Percentiles rank a stretch among this genome's conserved stretches.
Evolutionary conservation across 2,888 invertebrate genomes (phyloP).

Genomic region (Gastrophysa polygoni): DNA sequence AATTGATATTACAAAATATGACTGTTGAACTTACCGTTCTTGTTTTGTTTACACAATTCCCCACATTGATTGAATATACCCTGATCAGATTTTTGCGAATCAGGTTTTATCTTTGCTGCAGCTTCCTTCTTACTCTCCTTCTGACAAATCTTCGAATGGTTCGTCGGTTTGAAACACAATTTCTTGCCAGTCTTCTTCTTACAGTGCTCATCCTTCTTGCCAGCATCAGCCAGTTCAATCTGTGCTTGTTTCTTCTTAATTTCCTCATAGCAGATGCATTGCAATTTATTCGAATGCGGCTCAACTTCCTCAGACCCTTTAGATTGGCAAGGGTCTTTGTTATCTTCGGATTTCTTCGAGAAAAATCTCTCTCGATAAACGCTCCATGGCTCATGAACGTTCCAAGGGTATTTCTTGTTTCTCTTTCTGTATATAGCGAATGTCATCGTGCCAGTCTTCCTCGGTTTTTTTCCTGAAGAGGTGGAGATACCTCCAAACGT

Average conservation of each 20-base stretch:
- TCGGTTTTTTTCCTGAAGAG: background rate
- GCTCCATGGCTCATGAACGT: background rate
- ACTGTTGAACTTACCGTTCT: too few species aligned
- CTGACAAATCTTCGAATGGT: slow-evolving; percentile 12
- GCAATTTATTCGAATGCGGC: slow-evolving; percentile 5
- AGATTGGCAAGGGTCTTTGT: background rate
- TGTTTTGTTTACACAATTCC: background rate
- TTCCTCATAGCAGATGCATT: slow-evolving; percentile 8
- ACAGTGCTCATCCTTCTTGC: background rate
- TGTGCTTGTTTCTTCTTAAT: background rate
- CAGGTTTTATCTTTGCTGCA: background rate
- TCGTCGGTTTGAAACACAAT: slow-evolving; percentile 5
- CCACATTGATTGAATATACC: slow-evolving; percentile 7
- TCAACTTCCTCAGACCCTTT: background rate
- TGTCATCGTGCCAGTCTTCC: slow-evolving; percentile 10
- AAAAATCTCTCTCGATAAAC: background rate
- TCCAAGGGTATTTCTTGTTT: slow-evolving; percentile 12
- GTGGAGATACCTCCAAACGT: slow-evolving; percentile 1
- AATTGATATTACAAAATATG: too few species aligned
- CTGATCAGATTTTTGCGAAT: background rate
- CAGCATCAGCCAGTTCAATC: background rate
- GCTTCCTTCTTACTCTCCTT: background rate
- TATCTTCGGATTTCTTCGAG: background rate
- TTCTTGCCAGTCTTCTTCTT: background rate
- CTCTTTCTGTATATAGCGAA: slow-evolving; percentile 6